Evolutionary conservation across 2,888 invertebrate species (phyloP).

Genomic region (Trissonchulus sp.): DNA sequence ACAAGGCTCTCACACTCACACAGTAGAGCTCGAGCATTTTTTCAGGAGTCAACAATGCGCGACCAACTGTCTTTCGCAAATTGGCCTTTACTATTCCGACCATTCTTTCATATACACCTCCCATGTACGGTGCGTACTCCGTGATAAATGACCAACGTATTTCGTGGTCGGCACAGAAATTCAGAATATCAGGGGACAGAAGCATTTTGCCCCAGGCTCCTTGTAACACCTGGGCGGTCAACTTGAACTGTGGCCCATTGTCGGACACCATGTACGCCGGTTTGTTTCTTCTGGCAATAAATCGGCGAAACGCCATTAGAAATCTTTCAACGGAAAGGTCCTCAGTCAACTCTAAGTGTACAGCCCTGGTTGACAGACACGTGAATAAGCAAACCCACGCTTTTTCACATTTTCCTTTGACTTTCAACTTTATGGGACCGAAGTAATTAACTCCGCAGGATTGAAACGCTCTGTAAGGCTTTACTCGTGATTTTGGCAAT

Average conservation of each 20-base stretch:
- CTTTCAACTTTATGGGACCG: slow-evolving; percentile 49
- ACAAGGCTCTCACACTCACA: neutral
- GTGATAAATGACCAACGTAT: slow-evolving; percentile 52
- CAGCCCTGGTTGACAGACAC: slow-evolving; percentile 51
- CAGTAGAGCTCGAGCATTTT: neutral
- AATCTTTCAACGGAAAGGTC: slow-evolving; percentile 46
- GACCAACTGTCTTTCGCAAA: neutral
- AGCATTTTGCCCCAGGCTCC: neutral
- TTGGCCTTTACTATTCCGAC: slow-evolving; percentile 49
- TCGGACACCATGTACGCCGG: slow-evolving; percentile 49
- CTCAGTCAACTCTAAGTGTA: slow-evolving; percentile 52
- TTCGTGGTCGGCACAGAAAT: slow-evolving; percentile 28
- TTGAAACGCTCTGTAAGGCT: neutral
- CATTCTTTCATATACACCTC: slow-evolving; percentile 55
- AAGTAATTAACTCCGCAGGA: slow-evolving; percentile 50
- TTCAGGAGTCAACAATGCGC: neutral
- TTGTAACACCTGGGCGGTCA: slow-evolving; percentile 46
- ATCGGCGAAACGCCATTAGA: slow-evolving; percentile 46
- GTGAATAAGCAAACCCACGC: slow-evolving; percentile 51
- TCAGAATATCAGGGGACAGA: slow-evolving; percentile 6
- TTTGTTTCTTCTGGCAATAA: slow-evolving; percentile 47
- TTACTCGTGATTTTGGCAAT: neutral
- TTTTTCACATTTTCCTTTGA: slow-evolving; percentile 39
- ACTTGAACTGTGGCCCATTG: slow-evolving; percentile 53
- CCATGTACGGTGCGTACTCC: slow-evolving; percentile 54